Percentiles rank a stretch among this genome's conserved stretches.
These are phyloP conservation scores for Oncorhynchus gorbuscha DNA, from an alignment of 2,113 vertebrate genomes.

Conservation along the genomic window DNA sequence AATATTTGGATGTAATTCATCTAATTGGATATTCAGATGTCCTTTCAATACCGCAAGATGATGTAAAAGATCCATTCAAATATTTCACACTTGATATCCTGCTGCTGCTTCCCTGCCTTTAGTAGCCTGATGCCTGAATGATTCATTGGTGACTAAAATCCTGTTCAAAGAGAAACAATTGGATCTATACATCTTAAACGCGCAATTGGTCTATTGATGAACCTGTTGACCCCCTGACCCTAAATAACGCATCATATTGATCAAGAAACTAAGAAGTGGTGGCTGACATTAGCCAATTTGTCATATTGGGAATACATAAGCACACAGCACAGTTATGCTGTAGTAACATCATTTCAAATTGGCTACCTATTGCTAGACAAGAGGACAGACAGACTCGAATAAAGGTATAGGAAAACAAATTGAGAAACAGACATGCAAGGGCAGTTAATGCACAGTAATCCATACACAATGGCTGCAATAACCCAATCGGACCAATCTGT, in stretches of 20 bases:
- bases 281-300: background rate
- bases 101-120: too few relatives aligned
- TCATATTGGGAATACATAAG: background rate
- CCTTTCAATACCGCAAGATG: slow-evolving; percentile 37
- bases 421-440: background rate
- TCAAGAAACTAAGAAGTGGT: background rate
- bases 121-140: background rate
- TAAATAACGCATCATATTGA: background rate
- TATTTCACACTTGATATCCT: background rate
- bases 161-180: background rate
- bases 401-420: background rate
- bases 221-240: background rate
- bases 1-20: too few relatives aligned
- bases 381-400: background rate
- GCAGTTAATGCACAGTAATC: background rate
- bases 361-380: background rate
- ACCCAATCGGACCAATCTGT: slow-evolving; percentile 57
- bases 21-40: background rate
- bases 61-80: slow-evolving; percentile 44
- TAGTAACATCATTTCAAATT: background rate
- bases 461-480: background rate
- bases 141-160: background rate
- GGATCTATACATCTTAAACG: background rate
- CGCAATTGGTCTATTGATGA: background rate
- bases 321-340: background rate